Conservation (phyloP, 2,113 vertebrate species). For the Serinus canaria region DNA sequence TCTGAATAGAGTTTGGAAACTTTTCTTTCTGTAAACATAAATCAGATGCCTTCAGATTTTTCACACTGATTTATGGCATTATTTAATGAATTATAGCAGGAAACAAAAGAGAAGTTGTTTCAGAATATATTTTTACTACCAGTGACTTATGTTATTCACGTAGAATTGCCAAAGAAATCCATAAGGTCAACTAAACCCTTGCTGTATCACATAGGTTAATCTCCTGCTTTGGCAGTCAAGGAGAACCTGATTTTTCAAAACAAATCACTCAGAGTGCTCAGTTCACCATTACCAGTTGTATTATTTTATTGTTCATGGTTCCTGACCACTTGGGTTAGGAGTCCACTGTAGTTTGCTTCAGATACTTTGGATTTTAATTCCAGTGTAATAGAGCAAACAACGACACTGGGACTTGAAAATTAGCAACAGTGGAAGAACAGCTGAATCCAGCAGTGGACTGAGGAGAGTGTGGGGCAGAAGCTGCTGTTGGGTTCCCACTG, state of each 20-base stretch:
- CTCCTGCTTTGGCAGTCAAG: background rate
- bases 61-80: background rate
- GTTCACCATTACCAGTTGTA: background rate
- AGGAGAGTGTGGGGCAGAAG: background rate
- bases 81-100: background rate
- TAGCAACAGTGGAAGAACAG: background rate
- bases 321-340: background rate
- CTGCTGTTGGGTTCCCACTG: background rate
- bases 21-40: background rate
- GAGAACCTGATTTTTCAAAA: background rate
- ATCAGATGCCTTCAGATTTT: background rate
- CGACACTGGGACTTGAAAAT: background rate
- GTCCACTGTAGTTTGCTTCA: background rate
- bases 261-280: background rate
- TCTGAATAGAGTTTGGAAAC: background rate
- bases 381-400: background rate
- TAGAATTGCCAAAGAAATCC: background rate
- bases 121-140: background rate
- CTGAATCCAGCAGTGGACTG: background rate
- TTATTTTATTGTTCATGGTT: background rate
- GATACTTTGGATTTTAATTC: background rate
- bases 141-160: background rate
- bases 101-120: background rate
- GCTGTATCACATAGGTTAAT: accelerated
- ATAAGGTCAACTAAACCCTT: background rate